phyloP scores from a whole-genome alignment of 2,113 vertebrate species.

The Phalacrocorax pelagicus region DNA sequence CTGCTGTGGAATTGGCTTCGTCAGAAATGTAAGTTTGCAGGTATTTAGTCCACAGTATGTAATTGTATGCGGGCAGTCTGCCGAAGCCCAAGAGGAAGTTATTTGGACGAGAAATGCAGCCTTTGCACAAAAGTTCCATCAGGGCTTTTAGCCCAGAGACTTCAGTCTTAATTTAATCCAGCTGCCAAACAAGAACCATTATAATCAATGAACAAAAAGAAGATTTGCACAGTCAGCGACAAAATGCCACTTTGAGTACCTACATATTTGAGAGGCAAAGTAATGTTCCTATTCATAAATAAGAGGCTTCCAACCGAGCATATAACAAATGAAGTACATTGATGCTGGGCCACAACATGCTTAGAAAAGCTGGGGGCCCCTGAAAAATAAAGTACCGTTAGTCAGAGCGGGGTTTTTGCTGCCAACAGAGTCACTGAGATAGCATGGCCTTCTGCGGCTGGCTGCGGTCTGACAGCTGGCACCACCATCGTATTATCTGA shows the following conservation, averaged over 20 bases:
- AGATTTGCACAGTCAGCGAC: conserved; percentile 58
- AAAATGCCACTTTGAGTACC: neutral
- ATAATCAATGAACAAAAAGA: conserved; percentile 62
- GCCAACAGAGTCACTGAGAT: neutral
- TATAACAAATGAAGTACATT: neutral
- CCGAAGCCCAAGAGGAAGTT: neutral
- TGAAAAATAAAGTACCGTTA: neutral
- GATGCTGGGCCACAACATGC: neutral
- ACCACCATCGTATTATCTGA: neutral
- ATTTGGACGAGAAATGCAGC: conserved; percentile 18
- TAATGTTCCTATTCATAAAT: conserved; percentile 42
- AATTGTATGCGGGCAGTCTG: neutral
- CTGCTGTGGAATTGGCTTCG: neutral
- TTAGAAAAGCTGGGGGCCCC: neutral
- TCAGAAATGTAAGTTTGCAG: neutral
- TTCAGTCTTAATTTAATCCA: conserved; percentile 67
- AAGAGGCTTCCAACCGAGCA: conserved; percentile 38
- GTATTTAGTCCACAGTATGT: neutral
- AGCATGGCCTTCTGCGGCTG: neutral
- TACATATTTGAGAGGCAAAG: conserved; percentile 7
- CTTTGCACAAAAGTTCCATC: conserved; percentile 56
- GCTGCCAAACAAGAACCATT: conserved; percentile 54
- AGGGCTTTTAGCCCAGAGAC: conserved; percentile 56
- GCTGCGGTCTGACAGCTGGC: neutral
- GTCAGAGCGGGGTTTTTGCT: neutral